Evolutionary conservation across 2,888 invertebrate species (phyloP).

Genomic region (Piscicola geometra): DNA sequence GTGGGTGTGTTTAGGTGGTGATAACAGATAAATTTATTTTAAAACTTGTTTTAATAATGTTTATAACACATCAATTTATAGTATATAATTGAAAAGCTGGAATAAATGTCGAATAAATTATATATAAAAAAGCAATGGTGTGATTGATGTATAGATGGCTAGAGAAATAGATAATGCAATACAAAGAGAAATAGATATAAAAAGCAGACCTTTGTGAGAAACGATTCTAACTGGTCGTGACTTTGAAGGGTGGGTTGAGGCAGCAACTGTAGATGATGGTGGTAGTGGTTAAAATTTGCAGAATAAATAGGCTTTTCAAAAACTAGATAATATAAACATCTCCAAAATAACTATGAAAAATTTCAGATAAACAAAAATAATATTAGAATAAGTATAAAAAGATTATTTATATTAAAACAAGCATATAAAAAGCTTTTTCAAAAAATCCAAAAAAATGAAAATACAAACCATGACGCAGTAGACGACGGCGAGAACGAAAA

Average conservation of each 20-base stretch:
- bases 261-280: constrained; percentile 42
- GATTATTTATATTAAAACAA: no score
- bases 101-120: no score
- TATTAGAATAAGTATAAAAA: no score
- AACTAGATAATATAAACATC: neutral
- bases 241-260: constrained; percentile 34
- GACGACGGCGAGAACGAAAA: constrained; percentile 44
- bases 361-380: neutral
- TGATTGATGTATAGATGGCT: no score
- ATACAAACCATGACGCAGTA: constrained; percentile 42
- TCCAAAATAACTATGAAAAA: neutral
- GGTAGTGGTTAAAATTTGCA: neutral
- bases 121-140: no score
- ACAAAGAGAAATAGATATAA: no score
- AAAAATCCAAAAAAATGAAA: no score
- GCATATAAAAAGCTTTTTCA: no score
- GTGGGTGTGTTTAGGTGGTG: neutral
- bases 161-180: no score
- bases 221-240: neutral
- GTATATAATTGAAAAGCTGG: neutral
- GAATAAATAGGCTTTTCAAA: neutral
- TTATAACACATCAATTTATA: no score
- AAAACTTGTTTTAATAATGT: no score
- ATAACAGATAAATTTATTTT: neutral
- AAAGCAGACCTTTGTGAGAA: neutral